These are phyloP conservation scores for Drosophila navojoa DNA, from an alignment of 1,140 invertebrate species.

Conservation along the genomic window DNA sequence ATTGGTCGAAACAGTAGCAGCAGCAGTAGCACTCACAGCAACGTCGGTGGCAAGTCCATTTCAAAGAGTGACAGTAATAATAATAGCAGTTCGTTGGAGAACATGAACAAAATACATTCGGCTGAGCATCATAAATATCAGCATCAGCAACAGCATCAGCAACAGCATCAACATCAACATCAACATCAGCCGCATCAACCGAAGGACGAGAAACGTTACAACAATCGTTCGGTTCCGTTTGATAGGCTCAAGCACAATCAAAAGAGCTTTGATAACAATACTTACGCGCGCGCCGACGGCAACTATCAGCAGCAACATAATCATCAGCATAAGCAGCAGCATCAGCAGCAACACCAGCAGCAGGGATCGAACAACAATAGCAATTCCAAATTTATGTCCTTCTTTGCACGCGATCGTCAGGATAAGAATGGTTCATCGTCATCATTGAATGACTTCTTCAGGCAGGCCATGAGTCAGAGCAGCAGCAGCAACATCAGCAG, in stretches of 20 bases:
- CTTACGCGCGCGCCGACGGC: constrained; percentile 24
- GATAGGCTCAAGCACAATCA: constrained; percentile 51
- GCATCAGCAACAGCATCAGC: not conserved
- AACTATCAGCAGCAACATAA: constrained; percentile 33
- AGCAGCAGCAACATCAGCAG: constrained; percentile 28
- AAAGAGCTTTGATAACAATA: constrained; percentile 30
- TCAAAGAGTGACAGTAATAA: constrained; percentile 63
- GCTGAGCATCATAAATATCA: constrained; percentile 19
- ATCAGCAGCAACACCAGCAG: constrained; percentile 24
- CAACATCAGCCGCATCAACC: not conserved
- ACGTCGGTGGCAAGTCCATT: constrained; percentile 30
- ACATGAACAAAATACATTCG: constrained; percentile 54
- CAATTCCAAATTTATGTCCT: constrained; percentile 78
- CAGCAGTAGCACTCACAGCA: not conserved
- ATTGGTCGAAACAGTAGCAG: constrained; percentile 26
- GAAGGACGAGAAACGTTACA: constrained; percentile 55
- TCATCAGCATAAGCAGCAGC: constrained; percentile 23
- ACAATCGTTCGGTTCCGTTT: constrained; percentile 38
- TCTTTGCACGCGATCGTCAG: constrained; percentile 56
- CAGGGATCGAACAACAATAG: constrained; percentile 35
- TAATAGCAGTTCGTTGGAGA: constrained; percentile 46
- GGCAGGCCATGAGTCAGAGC: constrained; percentile 57
- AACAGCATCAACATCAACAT: not conserved
- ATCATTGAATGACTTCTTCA: constrained; percentile 79
- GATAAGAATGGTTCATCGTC: constrained; percentile 68